These are phyloP conservation scores for Corythornis vintsioides DNA, from an alignment of 2,113 vertebrate species.

Conservation along the genomic window DNA sequence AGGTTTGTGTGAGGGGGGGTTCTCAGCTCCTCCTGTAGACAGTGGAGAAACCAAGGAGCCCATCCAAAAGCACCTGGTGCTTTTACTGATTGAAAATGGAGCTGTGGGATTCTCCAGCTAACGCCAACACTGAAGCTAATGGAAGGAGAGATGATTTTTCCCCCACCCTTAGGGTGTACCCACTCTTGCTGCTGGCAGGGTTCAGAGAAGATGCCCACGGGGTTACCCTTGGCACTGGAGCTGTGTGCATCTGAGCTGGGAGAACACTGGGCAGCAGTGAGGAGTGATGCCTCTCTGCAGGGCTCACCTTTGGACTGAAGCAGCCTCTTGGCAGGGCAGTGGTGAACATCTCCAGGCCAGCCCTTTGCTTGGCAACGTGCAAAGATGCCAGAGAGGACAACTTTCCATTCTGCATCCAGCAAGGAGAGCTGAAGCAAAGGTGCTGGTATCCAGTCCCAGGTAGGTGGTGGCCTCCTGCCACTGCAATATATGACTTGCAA, in stretches of 20 bases:
- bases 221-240: background rate
- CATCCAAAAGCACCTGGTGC: background rate
- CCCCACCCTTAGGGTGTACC: background rate
- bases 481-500: background rate
- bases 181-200: background rate
- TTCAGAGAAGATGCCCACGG: accelerated
- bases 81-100: background rate
- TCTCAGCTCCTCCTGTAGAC: background rate
- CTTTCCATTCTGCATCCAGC: background rate
- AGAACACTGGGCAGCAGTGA: accelerated
- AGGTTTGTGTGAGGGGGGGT: background rate
- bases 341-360: background rate
- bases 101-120: accelerated
- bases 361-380: accelerated
- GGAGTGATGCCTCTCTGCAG: background rate
- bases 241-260: background rate
- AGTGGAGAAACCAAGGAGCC: background rate
- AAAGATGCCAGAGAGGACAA: background rate
- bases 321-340: background rate
- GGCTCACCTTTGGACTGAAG: background rate
- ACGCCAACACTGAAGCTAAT: background rate
- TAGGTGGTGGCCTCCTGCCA: background rate
- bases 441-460: background rate
- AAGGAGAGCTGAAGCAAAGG: background rate
- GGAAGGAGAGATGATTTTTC: background rate